These are phyloP conservation scores for Eclectus roratus DNA, from an alignment of 2,113 vertebrate genomes.

Conservation along the genomic window DNA sequence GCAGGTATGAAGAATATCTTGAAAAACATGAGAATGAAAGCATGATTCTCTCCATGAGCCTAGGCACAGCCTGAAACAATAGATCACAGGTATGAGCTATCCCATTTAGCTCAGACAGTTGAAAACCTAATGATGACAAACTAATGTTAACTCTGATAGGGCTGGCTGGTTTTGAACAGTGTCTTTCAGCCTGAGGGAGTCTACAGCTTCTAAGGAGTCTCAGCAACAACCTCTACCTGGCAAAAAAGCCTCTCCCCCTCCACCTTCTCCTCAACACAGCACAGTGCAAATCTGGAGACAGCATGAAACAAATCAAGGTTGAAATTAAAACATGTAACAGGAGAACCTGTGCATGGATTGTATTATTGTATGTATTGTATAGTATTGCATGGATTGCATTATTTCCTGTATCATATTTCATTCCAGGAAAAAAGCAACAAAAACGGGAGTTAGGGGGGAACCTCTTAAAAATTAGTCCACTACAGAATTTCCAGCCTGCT, in stretches of 20 bases:
- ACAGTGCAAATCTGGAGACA: background rate
- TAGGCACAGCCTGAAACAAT: slow-evolving; percentile 22
- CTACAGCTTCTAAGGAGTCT: background rate
- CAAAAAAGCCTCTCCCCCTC: background rate
- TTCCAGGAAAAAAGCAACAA: background rate
- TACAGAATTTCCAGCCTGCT: background rate
- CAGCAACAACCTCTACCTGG: background rate
- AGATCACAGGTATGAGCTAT: background rate
- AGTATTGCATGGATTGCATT: background rate
- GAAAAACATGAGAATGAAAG: slow-evolving; percentile 19
- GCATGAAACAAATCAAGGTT: background rate
- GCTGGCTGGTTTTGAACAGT: background rate
- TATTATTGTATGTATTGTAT: background rate
- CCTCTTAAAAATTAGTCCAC: background rate
- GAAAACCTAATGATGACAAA: slow-evolving; percentile 52
- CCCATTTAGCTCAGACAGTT: slow-evolving; percentile 7
- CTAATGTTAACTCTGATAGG: slow-evolving; percentile 26
- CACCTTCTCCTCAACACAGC: background rate
- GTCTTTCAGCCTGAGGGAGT: background rate
- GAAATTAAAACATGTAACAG: slow-evolving; percentile 14
- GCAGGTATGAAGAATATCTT: slow-evolving; percentile 27
- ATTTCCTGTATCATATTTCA: background rate
- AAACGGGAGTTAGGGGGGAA: background rate
- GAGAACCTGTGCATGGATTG: background rate
- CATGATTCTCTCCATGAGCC: background rate